Evolutionary conservation across 2,113 vertebrate genomes (phyloP).

Genomic region (Hiodon tergisus): DNA sequence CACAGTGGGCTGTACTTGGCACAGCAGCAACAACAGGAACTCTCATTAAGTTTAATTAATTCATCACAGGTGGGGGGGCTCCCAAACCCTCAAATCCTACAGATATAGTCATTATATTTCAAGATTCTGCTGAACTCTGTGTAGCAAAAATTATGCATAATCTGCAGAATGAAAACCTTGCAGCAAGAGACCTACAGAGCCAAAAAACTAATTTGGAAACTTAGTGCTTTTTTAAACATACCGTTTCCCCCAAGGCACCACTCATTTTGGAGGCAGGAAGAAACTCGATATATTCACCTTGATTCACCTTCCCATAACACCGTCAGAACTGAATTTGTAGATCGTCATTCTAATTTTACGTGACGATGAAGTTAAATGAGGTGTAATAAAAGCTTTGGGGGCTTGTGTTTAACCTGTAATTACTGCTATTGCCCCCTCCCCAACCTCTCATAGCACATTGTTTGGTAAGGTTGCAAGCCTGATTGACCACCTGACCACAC

Average conservation of each 20-base stretch:
- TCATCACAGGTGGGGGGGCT: not conserved
- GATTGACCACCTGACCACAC: conserved; percentile 3
- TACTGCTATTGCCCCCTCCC: not conserved
- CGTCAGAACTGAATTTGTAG: not conserved
- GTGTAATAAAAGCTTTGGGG: not conserved
- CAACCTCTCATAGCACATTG: not conserved
- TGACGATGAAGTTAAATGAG: not conserved
- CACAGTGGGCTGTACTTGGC: not conserved
- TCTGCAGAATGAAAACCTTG: not conserved
- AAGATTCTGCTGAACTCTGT: not conserved
- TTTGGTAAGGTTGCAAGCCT: not conserved
- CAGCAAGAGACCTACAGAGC: not conserved
- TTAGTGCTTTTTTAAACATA: not conserved
- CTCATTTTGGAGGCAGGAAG: not conserved
- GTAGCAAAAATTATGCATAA: not conserved
- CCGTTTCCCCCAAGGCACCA: not conserved
- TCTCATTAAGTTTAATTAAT: not conserved
- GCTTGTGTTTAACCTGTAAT: not conserved
- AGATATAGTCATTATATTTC: not conserved
- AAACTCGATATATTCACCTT: not conserved
- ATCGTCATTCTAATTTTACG: not conserved
- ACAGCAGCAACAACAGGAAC: not conserved
- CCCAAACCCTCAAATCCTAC: not conserved
- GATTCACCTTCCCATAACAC: not conserved
- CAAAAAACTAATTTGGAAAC: no score